Evolutionary conservation across 2,113 vertebrate genomes (phyloP).

Genomic region (Sialia sialis): DNA sequence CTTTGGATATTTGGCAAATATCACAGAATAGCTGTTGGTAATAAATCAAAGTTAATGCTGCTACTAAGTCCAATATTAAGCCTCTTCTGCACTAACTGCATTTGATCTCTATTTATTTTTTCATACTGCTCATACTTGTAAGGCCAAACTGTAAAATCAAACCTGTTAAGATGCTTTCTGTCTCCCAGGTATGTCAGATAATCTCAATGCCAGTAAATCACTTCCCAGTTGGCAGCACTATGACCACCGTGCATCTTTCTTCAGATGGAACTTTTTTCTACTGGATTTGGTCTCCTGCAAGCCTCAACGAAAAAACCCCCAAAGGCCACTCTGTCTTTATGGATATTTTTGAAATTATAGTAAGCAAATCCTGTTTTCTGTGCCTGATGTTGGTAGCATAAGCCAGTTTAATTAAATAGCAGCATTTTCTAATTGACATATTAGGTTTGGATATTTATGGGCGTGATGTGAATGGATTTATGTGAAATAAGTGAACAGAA

Average conservation of each 20-base stretch:
- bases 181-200: conserved; percentile 86
- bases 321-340: conserved; percentile 98
- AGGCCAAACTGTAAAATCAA: neutral
- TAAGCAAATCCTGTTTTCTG: conserved; percentile 61
- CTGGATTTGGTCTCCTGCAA: conserved; percentile 98
- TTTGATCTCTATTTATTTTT: neutral
- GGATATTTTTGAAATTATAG: conserved; percentile 92
- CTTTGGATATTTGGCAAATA: neutral
- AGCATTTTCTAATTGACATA: neutral
- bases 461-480: neutral
- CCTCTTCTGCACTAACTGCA: neutral
- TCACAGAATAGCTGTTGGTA: neutral
- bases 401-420: neutral
- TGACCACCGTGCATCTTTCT: conserved; percentile 95
- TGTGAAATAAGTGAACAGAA: neutral
- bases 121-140: neutral
- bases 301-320: conserved; percentile 96
- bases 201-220: conserved; percentile 93
- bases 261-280: conserved; percentile 96
- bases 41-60: neutral
- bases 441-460: neutral
- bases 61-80: neutral
- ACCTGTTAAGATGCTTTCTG: neutral
- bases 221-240: conserved; percentile 91
- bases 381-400: neutral